Evolutionary conservation across 2,888 invertebrate genomes (phyloP).

Genomic region (Dynastes maya): DNA sequence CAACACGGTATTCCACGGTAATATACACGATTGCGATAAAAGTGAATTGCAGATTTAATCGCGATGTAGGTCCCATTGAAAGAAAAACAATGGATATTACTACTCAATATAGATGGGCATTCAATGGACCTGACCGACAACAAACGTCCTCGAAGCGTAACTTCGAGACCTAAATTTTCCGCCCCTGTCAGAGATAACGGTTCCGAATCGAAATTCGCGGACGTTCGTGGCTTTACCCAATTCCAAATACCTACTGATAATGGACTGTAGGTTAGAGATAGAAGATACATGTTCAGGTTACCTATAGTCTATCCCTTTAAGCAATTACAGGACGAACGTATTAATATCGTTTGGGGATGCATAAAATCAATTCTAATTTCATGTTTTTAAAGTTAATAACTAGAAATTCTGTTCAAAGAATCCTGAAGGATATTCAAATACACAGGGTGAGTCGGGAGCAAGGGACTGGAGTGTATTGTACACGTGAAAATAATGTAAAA

Average conservation of each 20-base stretch:
- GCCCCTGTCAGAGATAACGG: conserved; percentile 41
- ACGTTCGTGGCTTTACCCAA: conserved; percentile 26
- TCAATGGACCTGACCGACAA: conserved; percentile 43
- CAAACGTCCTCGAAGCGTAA: conserved; percentile 39
- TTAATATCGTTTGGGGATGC: neutral
- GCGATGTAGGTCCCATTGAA: conserved; percentile 37
- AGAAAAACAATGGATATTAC: conserved; percentile 47
- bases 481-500: too few species aligned
- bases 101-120: conserved; percentile 45
- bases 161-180: conserved; percentile 32
- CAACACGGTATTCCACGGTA: conserved; percentile 4
- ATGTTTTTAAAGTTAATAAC: neutral
- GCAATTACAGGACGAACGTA: neutral
- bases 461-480: too few species aligned
- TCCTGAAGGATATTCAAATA: too few species aligned
- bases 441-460: too few species aligned
- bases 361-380: too few species aligned
- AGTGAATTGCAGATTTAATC: conserved; percentile 46
- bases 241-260: conserved; percentile 31
- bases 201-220: conserved; percentile 36
- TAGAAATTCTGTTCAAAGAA: neutral
- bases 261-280: conserved; percentile 11
- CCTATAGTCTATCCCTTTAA: neutral
- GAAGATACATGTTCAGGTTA: neutral
- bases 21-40: conserved; percentile 41